Conservation (phyloP, 2,888 invertebrate species). For the Candidula unifasciata region DNA sequence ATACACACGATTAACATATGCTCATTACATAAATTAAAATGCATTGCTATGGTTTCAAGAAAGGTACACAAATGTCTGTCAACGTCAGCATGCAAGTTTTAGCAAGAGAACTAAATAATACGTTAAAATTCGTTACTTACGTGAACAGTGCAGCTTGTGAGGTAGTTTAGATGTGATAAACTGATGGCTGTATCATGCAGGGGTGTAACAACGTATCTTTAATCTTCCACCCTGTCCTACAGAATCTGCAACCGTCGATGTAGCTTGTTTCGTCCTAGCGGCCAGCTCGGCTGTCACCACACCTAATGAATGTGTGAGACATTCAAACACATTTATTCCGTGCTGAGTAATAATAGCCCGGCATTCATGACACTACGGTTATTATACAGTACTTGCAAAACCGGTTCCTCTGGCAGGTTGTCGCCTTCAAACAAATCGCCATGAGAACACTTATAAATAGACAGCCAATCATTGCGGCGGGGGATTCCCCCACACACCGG, state of each 20-base stretch:
- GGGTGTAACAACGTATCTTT: too few relatives aligned
- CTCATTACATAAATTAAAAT: too few relatives aligned
- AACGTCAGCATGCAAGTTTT: not conserved
- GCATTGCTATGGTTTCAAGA: too few relatives aligned
- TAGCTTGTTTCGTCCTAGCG: not conserved
- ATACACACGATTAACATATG: too few relatives aligned
- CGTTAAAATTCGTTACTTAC: not conserved
- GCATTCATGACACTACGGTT: constrained; percentile 48
- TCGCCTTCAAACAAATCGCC: constrained; percentile 57
- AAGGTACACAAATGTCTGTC: too few relatives aligned
- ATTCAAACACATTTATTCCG: constrained; percentile 44
- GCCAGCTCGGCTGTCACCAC: constrained; percentile 52
- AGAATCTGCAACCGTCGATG: too few relatives aligned
- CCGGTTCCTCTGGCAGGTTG: constrained; percentile 55
- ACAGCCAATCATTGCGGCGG: constrained; percentile 52
- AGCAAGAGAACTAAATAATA: not conserved
- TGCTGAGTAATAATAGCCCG: constrained; percentile 53
- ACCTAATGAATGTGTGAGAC: constrained; percentile 51
- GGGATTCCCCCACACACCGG: constrained; percentile 9
- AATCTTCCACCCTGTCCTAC: too few relatives aligned
- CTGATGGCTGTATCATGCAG: too few relatives aligned
- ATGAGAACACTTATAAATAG: constrained; percentile 53
- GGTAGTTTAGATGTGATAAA: not conserved
- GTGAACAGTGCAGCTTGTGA: not conserved
- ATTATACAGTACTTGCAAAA: constrained; percentile 53